Percentiles rank a stretch among this genome's conserved stretches.
phyloP scores from a whole-genome alignment of 2,888 invertebrate species.

The Oxycera nigricornis region DNA sequence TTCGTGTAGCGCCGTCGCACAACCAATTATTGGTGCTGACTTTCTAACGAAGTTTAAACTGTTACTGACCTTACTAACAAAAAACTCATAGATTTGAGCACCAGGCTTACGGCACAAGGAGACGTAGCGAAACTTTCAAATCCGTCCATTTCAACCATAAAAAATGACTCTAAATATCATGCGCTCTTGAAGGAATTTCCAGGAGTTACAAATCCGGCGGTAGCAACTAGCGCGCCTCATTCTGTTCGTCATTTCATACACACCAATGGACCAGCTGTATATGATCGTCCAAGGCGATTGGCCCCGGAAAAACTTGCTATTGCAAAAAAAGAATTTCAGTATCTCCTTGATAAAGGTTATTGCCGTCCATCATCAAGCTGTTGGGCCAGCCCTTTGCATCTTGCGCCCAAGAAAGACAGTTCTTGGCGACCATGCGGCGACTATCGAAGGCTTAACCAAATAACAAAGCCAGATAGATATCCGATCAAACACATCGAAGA shows the following conservation, averaged over 20 bases:
- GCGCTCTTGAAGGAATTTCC: not conserved
- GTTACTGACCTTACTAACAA: not conserved
- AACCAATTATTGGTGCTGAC: not conserved
- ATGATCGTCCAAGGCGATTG: conserved; percentile 45
- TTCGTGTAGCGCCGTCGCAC: not conserved
- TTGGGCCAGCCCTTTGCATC: conserved; percentile 57
- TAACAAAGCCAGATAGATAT: too few relatives aligned
- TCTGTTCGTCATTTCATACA: not conserved
- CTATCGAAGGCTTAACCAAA: not conserved
- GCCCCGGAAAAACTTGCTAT: conserved; percentile 46
- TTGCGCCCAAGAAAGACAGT: conserved; percentile 44
- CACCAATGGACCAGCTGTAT: conserved; percentile 10
- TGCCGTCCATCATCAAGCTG: conserved; percentile 56
- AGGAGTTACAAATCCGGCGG: not conserved
- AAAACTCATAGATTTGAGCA: not conserved
- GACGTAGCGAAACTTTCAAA: not conserved
- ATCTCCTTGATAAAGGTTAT: conserved; percentile 52
- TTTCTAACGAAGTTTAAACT: not conserved
- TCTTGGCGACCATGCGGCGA: not conserved
- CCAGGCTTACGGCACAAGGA: not conserved
- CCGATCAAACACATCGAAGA: conserved; percentile 29
- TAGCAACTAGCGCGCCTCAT: too few relatives aligned
- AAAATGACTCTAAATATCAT: not conserved
- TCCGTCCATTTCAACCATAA: not conserved
- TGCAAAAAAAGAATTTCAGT: not conserved